These are phyloP conservation scores for Oscheius sp. DNA, from an alignment of 2,888 invertebrate genomes.

Conservation along the genomic window DNA sequence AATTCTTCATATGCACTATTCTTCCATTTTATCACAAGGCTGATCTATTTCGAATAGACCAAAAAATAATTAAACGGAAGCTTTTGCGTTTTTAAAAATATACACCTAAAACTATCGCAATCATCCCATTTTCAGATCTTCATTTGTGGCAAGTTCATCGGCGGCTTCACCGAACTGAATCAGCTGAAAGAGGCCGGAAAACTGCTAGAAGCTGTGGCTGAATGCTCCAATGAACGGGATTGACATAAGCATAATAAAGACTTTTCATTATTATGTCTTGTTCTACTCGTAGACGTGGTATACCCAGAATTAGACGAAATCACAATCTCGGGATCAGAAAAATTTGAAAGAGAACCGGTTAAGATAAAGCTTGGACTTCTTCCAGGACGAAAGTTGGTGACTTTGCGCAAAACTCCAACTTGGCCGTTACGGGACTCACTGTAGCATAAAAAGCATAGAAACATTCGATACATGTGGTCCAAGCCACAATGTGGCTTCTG, in stretches of 20 bases:
- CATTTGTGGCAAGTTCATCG: conserved; percentile 60
- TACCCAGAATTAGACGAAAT: background rate
- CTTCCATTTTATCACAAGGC: too few relatives aligned
- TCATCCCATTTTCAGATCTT: conserved; percentile 49
- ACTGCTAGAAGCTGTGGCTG: conserved; percentile 54
- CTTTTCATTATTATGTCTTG: background rate
- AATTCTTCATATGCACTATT: too few relatives aligned
- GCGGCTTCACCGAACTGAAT: conserved; percentile 67
- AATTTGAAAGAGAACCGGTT: background rate
- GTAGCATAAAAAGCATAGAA: too few relatives aligned
- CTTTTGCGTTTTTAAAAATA: too few relatives aligned
- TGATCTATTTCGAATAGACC: background rate
- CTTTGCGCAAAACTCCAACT: conserved; percentile 45
- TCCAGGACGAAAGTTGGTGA: conserved; percentile 42
- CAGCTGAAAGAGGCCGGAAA: conserved; percentile 59
- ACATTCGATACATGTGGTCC: conserved; percentile 41
- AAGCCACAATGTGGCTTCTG: conserved; percentile 54
- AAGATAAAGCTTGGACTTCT: conserved; percentile 14
- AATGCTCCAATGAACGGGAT: conserved; percentile 57
- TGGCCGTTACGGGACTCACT: background rate
- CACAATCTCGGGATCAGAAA: conserved; percentile 1
- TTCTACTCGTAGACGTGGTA: conserved; percentile 10
- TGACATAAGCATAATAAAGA: background rate
- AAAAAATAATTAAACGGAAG: background rate
- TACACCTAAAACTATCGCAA: too few relatives aligned